Base-by-base conservation (phyloP, 2,888 invertebrate species). In the Synanthedon myopaeformis region DNA sequence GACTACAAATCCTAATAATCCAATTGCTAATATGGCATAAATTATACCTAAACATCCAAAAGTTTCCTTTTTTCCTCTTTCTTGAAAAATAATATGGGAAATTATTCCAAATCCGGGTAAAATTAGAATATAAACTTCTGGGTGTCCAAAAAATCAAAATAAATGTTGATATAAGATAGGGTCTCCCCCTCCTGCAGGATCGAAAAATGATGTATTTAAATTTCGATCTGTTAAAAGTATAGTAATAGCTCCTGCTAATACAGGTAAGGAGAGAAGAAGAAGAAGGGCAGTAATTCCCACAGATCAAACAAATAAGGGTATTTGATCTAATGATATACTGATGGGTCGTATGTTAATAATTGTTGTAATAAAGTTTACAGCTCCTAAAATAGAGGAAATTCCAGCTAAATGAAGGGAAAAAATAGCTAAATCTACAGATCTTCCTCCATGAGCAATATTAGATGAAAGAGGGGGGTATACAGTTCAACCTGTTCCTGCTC, bases 71-170 rank as follows among this genome's bases (percentile, higher is more conserved):
- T 93, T 93, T 6, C 91, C 91, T 72, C 91, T 91, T 90, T 93
- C 91, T 89, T 91, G 91, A 0, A 89, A 89, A 79, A 94, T 91
- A 86, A 93, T 92, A 73, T 94, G 93, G 0, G 93, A 94, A 76
- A 94, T 91, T 88, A 94, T 90, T 0, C 94, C 94, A 89, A 95
- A 94, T 78, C 92, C 94, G 0, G 94, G 94, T 65, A 94, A 70
- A 91, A 94, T 94, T 88, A 94, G 82, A 92, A 94, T 94, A 82
- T 95, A 95, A 58, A 95, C 94, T 91, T 95, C 94, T 10, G 94
- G 94, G 54, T 95, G 94, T 0, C 94, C 94, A 90, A 95, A 95
- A 86, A 95, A 95, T 91, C 94, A 95, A 85, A 95, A 94, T 89
- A 94, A 82, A 76, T 95, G 94, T 90, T 94, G 93, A 54, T 92